phyloP scores from a whole-genome alignment of 2,113 vertebrate genomes.

The Pelecanus crispus region DNA sequence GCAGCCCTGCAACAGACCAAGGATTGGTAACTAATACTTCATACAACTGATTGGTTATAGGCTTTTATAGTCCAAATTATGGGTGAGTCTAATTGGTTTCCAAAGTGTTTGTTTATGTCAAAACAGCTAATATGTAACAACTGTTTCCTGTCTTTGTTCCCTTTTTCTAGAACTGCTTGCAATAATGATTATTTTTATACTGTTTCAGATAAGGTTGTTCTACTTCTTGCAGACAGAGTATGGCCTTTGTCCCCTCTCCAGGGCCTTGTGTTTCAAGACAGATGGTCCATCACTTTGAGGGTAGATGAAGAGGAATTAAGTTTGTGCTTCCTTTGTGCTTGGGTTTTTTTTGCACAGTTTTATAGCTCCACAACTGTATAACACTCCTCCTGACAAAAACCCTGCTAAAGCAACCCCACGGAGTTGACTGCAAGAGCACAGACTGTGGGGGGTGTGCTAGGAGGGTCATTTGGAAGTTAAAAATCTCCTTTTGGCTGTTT shows the following conservation, averaged over 20 bases:
- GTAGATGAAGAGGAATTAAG: not conserved
- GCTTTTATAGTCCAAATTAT: not conserved
- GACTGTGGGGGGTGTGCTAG: not conserved
- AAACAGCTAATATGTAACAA: not conserved
- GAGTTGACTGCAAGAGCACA: not conserved
- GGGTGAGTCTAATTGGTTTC: not conserved
- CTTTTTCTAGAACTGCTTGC: not conserved
- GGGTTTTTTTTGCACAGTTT: not conserved
- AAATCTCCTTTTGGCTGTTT: not conserved
- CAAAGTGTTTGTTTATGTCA: not conserved
- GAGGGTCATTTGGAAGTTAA: not conserved
- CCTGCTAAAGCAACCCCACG: not conserved
- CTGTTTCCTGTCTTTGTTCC: not conserved
- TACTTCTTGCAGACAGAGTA: not conserved
- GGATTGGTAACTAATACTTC: not conserved
- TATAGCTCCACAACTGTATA: accelerated
- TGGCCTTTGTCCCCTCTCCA: not conserved
- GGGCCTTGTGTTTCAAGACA: not conserved
- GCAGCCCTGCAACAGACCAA: accelerated
- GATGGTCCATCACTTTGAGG: not conserved
- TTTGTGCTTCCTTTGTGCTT: not conserved
- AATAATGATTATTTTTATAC: not conserved
- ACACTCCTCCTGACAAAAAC: not conserved
- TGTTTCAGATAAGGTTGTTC: not conserved
- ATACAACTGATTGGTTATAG: not conserved